A percentile compares a stretch with the other conserved stretches of the same genome.
phyloP scores from a whole-genome alignment of 2,797 vertebrate species.

The Okamejei kenojei region DNA sequence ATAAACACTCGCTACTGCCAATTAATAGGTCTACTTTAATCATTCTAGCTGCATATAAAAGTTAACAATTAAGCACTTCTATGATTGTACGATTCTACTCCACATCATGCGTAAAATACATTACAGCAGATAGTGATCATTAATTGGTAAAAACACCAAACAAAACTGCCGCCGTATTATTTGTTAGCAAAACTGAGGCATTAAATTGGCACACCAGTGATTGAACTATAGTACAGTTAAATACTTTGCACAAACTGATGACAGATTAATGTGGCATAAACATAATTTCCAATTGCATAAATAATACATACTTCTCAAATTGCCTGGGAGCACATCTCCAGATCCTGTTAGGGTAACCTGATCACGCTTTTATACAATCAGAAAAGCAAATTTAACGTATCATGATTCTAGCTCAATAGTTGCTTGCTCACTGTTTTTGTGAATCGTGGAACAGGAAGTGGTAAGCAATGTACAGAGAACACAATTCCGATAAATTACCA shows the following conservation, averaged over 20 bases:
- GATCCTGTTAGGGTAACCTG: background rate
- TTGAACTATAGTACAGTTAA: background rate
- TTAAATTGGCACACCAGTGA: background rate
- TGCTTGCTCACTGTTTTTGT: background rate
- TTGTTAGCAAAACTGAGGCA: background rate
- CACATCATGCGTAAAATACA: background rate
- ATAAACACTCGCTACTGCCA: no score
- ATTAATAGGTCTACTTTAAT: background rate
- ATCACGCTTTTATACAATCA: background rate
- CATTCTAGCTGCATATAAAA: background rate
- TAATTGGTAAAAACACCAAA: background rate
- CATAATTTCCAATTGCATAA: background rate
- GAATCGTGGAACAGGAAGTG: background rate
- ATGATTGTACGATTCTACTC: background rate
- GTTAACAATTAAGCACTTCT: background rate
- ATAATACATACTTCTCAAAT: background rate
- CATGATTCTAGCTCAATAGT: background rate
- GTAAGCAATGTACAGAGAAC: background rate
- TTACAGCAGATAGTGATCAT: background rate
- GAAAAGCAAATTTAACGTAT: background rate
- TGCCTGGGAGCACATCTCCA: background rate
- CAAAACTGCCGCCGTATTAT: background rate
- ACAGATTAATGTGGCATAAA: background rate
- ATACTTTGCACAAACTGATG: background rate
- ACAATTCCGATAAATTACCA: background rate